Percentiles rank a stretch among this genome's conserved stretches.
phyloP scores from a whole-genome alignment of 1,140 invertebrate species.

The Leptopilina clavipes region DNA sequence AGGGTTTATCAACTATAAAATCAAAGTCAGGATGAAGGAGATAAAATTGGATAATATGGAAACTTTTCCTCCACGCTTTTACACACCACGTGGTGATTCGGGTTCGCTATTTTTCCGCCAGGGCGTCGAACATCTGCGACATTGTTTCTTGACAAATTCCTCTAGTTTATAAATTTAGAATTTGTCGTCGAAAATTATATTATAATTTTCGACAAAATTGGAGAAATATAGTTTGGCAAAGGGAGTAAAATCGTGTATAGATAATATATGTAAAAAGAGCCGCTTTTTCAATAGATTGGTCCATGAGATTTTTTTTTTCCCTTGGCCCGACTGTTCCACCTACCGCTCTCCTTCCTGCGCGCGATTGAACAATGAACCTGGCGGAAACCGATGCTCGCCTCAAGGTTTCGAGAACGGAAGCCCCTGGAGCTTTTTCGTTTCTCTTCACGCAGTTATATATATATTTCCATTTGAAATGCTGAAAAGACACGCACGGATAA shows the following conservation, averaged over 20 bases:
- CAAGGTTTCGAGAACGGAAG: conserved; percentile 53
- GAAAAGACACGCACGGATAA: conserved; percentile 31
- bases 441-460: conserved; percentile 34
- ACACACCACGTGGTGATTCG: too few species aligned
- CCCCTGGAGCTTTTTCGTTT: conserved; percentile 47
- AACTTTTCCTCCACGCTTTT: too few species aligned
- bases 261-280: conserved; percentile 41
- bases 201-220: too few species aligned
- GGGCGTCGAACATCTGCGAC: too few species aligned
- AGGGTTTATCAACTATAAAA: too few species aligned
- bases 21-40: too few species aligned
- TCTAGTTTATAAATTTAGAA: too few species aligned
- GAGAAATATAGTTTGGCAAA: too few species aligned
- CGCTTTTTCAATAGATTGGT: conserved; percentile 62
- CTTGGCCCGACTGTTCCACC: conserved; percentile 31
- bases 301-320: conserved; percentile 51
- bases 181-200: too few species aligned
- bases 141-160: too few species aligned
- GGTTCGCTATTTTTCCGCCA: too few species aligned
- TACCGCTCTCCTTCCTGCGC: conserved; percentile 39
- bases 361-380: conserved; percentile 58
- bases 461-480: conserved; percentile 42
- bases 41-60: too few species aligned
- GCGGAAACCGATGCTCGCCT: conserved; percentile 58
- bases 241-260: conserved; percentile 33